phyloP scores from a whole-genome alignment of 2,113 vertebrate species.

The Alouatta palliata region DNA sequence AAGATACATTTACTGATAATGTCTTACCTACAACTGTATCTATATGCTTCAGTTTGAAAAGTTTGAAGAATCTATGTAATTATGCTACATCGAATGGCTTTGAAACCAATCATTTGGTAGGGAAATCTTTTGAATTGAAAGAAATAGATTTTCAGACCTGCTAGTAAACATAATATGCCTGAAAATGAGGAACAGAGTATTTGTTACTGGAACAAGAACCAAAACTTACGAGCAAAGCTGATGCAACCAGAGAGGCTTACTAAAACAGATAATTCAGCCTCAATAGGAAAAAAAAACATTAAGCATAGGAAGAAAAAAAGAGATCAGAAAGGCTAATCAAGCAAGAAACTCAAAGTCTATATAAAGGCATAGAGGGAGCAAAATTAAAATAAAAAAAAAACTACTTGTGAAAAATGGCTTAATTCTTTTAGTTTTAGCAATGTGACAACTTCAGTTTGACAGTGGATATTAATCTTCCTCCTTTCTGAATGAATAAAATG shows the following conservation, averaged over 20 bases:
- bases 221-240: too few species aligned
- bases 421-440: constrained; percentile 74
- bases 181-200: neutral
- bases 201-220: constrained; percentile 48
- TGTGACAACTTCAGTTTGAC: constrained; percentile 84
- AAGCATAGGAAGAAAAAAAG: constrained; percentile 74
- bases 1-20: neutral
- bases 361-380: constrained; percentile 64
- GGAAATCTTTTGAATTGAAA: constrained; percentile 40
- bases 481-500: constrained; percentile 77
- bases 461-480: constrained; percentile 81
- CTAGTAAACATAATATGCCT: neutral
- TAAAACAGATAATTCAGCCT: constrained; percentile 71
- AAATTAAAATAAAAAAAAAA: constrained; percentile 10
- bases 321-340: constrained; percentile 64
- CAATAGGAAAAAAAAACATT: constrained; percentile 37
- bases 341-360: constrained; percentile 70
- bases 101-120: neutral
- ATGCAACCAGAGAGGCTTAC: neutral
- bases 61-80: neutral
- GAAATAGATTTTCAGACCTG: constrained; percentile 31
- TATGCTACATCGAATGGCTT: neutral
- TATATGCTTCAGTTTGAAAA: neutral
- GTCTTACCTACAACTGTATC: constrained; percentile 53
- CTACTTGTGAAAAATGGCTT: constrained; percentile 39